phyloP scores from a whole-genome alignment of 2,888 invertebrate species.

The Augiades crinisus region DNA sequence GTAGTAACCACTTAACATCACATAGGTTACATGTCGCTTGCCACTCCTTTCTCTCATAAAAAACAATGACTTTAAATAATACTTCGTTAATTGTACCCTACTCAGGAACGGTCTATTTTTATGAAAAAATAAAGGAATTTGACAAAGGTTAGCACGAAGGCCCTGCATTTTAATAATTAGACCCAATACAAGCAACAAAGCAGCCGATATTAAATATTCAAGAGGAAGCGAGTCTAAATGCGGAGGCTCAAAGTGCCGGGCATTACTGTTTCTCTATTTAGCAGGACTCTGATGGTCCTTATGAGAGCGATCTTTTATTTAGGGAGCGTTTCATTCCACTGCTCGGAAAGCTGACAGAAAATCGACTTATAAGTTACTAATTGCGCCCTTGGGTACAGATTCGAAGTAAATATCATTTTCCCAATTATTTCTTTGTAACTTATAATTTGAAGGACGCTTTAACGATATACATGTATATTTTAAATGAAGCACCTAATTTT shows the following conservation, averaged over 20 bases:
- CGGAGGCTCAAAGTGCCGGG: slow-evolving; percentile 47
- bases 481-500: no score
- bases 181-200: slow-evolving; percentile 42
- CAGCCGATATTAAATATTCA: slow-evolving; percentile 60
- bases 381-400: not conserved
- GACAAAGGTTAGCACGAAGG: not conserved
- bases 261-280: slow-evolving; percentile 48
- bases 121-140: slow-evolving; percentile 1
- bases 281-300: slow-evolving; percentile 35
- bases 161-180: slow-evolving; percentile 23
- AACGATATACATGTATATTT: no score
- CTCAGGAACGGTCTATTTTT: not conserved
- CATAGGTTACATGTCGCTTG: no score
- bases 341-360: slow-evolving; percentile 31
- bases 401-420: not conserved
- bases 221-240: slow-evolving; percentile 52
- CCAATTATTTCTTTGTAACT: not conserved
- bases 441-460: not conserved
- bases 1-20: no score
- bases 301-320: slow-evolving; percentile 56
- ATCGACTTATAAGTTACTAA: slow-evolving; percentile 9
- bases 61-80: no score
- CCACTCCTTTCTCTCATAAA: no score
- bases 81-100: no score
- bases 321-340: slow-evolving; percentile 49